Conservation (phyloP, 2,888 invertebrate species). For the Micoletzkya japonica region DNA sequence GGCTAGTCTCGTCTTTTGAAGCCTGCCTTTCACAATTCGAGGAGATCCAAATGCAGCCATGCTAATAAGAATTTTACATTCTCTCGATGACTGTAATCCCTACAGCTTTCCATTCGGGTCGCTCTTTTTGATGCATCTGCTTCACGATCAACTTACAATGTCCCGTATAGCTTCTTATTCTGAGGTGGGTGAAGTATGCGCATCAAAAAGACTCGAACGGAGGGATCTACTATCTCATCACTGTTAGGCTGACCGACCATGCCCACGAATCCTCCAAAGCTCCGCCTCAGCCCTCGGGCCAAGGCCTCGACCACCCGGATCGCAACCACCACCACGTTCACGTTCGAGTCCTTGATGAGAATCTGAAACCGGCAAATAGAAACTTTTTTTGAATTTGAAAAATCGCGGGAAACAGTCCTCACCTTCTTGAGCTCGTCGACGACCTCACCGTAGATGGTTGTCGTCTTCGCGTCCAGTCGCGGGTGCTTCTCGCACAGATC, state of each 20-base stretch:
- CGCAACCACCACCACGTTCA: slow-evolving; percentile 84
- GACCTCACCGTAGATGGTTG: slow-evolving; percentile 46
- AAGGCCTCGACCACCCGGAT: slow-evolving; percentile 81
- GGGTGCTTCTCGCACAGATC: slow-evolving; percentile 40
- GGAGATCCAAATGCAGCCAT: neutral
- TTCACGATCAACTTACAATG: too few species aligned
- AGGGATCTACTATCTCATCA: neutral
- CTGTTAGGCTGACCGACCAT: slow-evolving; percentile 33
- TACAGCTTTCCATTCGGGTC: too few species aligned
- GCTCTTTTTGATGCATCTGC: too few species aligned
- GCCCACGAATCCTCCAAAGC: slow-evolving; percentile 81
- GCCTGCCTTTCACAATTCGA: too few species aligned
- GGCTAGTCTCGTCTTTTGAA: too few species aligned
- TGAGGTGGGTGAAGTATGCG: too few species aligned
- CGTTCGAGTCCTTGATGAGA: slow-evolving; percentile 88
- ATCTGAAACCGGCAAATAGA: slow-evolving; percentile 69
- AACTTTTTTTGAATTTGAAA: neutral
- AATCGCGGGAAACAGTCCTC: neutral
- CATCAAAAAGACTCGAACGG: too few species aligned
- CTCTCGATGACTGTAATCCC: too few species aligned
- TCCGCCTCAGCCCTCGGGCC: slow-evolving; percentile 82
- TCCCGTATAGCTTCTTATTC: too few species aligned
- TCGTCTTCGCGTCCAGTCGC: slow-evolving; percentile 34
- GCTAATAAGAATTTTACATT: neutral
- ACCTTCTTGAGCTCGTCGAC: slow-evolving; percentile 45